phyloP scores from a whole-genome alignment of 2,113 vertebrate species.

The Oncorhynchus nerka region DNA sequence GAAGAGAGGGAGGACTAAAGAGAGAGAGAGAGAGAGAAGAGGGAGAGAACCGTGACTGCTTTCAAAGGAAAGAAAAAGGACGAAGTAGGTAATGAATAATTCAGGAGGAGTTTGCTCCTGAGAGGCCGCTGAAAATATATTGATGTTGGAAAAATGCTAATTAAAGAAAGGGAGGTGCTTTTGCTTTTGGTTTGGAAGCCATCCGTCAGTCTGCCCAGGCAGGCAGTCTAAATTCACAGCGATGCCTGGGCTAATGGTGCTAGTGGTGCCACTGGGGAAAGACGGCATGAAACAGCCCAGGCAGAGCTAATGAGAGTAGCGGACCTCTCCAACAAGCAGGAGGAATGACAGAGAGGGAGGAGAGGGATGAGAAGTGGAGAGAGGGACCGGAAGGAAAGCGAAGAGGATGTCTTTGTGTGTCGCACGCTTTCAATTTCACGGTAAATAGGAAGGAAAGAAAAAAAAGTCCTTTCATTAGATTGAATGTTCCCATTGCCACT shows the following conservation, averaged over 20 bases:
- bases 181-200: constrained; percentile 54
- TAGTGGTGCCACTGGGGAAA: constrained; percentile 62
- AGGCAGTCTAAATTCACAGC: constrained; percentile 64
- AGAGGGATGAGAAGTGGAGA: constrained; percentile 1
- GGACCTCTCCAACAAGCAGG: constrained; percentile 55
- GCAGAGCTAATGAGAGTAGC: constrained; percentile 65
- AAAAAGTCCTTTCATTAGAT: constrained; percentile 24
- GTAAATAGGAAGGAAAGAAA: constrained; percentile 33
- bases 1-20: not conserved
- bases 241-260: constrained; percentile 65
- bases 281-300: constrained; percentile 59
- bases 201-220: constrained; percentile 69
- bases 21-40: constrained; percentile 26
- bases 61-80: constrained; percentile 47
- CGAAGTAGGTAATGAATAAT: constrained; percentile 69
- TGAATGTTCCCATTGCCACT: constrained; percentile 26
- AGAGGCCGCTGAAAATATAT: constrained; percentile 64
- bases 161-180: constrained; percentile 68
- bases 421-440: constrained; percentile 35
- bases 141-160: constrained; percentile 73
- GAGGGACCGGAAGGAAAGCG: constrained; percentile 9
- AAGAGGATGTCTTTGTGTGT: not conserved
- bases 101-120: constrained; percentile 58
- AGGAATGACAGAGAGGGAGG: constrained; percentile 41
- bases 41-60: constrained; percentile 23